Conservation (phyloP, 2,888 invertebrate species). For the Ophion slaviceki region DNA sequence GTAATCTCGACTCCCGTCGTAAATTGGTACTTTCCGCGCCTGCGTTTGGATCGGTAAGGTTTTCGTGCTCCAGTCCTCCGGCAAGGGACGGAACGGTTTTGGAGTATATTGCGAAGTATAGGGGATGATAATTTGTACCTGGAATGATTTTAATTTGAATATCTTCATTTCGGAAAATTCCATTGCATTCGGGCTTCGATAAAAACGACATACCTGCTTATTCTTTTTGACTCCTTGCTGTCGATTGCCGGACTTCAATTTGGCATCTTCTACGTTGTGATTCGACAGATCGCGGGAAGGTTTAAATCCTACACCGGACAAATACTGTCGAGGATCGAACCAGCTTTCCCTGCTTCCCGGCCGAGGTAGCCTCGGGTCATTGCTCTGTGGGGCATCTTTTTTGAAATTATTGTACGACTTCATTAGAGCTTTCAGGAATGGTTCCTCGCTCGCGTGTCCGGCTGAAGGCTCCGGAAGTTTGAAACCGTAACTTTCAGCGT, state of each 20-base stretch:
- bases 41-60: conserved; percentile 70
- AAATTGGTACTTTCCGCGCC: conserved; percentile 62
- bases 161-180: background rate
- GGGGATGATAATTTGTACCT: conserved; percentile 92
- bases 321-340: conserved; percentile 56
- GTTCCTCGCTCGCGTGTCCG: conserved; percentile 60
- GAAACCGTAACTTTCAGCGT: conserved; percentile 53
- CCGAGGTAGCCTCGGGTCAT: background rate
- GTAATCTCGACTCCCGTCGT: conserved; percentile 44
- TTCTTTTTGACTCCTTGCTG: conserved; percentile 73
- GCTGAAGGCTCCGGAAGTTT: conserved; percentile 43
- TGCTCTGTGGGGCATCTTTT: conserved; percentile 48
- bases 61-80: conserved; percentile 74
- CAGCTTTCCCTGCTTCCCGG: conserved; percentile 28
- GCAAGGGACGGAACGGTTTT: conserved; percentile 84
- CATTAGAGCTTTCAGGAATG: conserved; percentile 68
- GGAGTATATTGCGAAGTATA: conserved; percentile 88
- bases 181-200: background rate
- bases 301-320: conserved; percentile 56
- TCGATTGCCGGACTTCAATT: conserved; percentile 46
- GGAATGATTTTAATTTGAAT: conserved; percentile 69
- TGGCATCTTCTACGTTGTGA: background rate
- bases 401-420: conserved; percentile 69
- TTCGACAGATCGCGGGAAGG: conserved; percentile 35
- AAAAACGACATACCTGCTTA: conserved; percentile 73